Evolutionary conservation across 2,888 invertebrate genomes (phyloP).

Genomic region (Nomada goodeniana): DNA sequence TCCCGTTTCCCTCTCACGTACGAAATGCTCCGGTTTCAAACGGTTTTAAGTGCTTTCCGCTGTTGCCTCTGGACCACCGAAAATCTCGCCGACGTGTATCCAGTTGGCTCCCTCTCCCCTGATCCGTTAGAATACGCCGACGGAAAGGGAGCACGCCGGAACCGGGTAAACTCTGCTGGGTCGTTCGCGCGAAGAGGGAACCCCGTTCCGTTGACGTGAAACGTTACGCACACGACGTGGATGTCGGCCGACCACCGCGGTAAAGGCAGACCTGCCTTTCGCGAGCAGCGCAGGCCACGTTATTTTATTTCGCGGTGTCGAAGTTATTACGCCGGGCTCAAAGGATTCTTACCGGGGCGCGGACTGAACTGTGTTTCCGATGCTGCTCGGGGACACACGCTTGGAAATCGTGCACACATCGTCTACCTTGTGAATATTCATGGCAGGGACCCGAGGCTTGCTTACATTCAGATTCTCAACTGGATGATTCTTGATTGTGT

Average conservation of each 20-base stretch:
- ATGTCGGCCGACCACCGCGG: not conserved
- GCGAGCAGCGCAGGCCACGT: not conserved
- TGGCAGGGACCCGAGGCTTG: not conserved
- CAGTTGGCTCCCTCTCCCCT: conserved; percentile 1
- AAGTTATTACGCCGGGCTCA: conserved; percentile 6
- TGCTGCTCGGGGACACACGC: not conserved
- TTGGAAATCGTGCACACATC: not conserved
- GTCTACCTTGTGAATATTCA: conserved; percentile 2
- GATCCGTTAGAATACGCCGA: conserved; percentile 39
- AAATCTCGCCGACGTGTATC: conserved; percentile 49
- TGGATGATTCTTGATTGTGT: not conserved
- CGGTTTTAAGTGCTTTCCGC: conserved; percentile 77
- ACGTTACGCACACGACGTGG: not conserved
- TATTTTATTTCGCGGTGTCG: conserved; percentile 29
- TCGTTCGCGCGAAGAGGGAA: conserved; percentile 12
- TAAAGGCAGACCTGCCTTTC: not conserved
- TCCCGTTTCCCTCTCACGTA: conserved; percentile 37
- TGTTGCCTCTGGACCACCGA: conserved; percentile 66
- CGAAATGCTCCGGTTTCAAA: conserved; percentile 62
- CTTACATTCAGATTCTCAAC: not conserved
- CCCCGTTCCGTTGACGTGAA: not conserved
- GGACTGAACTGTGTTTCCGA: not conserved
- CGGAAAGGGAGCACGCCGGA: conserved; percentile 23
- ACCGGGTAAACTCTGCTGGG: conserved; percentile 27
- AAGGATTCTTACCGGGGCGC: not conserved